Conservation (phyloP, 2,797 vertebrate species). For the Malacoraja senta region DNA sequence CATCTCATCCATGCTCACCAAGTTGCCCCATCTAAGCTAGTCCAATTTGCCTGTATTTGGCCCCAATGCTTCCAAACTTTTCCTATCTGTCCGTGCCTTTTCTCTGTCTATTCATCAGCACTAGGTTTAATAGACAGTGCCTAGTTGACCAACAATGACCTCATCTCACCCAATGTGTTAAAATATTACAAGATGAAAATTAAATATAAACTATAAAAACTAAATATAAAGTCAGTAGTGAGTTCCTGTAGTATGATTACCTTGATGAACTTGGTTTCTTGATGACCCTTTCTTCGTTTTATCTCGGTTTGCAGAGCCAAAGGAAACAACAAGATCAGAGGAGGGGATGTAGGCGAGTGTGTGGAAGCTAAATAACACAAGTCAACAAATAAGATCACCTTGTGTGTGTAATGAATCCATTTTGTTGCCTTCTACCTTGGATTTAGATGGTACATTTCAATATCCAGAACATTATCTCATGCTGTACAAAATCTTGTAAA, state of each 20-base stretch:
- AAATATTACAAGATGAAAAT: not conserved
- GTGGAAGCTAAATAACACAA: not conserved
- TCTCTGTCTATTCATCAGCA: no score
- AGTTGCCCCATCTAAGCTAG: no score
- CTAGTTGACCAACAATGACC: not conserved
- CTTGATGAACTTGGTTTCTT: not conserved
- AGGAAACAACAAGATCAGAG: not conserved
- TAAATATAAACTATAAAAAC: not conserved
- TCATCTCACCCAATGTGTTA: no score
- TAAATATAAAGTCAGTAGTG: not conserved
- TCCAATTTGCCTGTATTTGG: no score
- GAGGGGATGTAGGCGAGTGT: conserved; percentile 28
- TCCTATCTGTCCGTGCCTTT: no score
- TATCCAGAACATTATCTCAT: not conserved
- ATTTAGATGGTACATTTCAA: not conserved
- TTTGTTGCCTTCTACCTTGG: no score
- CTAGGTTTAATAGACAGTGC: no score
- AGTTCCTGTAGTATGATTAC: not conserved
- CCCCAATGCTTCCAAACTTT: no score
- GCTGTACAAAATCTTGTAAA: not conserved
- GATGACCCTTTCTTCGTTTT: not conserved
- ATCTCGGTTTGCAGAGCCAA: not conserved
- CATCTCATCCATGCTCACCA: no score
- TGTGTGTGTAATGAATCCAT: no score
- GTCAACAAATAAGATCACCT: not conserved